phyloP scores from a whole-genome alignment of 2,888 invertebrate genomes.

The Orthonevra nobilis region DNA sequence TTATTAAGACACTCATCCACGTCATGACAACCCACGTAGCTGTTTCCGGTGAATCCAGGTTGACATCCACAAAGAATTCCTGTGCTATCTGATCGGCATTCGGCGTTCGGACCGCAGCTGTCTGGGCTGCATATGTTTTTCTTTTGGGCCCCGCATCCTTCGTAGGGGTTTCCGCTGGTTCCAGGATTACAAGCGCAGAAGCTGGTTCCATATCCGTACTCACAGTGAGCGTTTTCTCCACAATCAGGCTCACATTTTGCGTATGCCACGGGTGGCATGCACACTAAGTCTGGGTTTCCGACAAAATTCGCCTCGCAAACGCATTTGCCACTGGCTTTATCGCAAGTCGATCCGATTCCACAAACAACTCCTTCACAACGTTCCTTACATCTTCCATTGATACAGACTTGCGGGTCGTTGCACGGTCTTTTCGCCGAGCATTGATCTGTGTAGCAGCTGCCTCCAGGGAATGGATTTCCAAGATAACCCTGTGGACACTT shows the following conservation, averaged over 20 bases:
- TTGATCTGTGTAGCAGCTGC: conserved; percentile 89
- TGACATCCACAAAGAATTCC: conserved; percentile 91
- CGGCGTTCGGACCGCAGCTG: conserved; percentile 89
- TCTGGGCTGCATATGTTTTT: conserved; percentile 87
- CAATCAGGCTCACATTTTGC: conserved; percentile 91
- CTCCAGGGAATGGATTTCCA: conserved; percentile 96
- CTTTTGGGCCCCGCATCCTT: conserved; percentile 87
- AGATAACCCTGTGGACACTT: conserved; percentile 92
- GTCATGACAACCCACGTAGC: conserved; percentile 91
- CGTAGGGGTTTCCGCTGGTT: conserved; percentile 93
- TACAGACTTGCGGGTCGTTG: conserved; percentile 89
- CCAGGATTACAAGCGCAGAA: conserved; percentile 92
- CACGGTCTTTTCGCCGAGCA: conserved; percentile 90
- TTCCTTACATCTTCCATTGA: conserved; percentile 93
- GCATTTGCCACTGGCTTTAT: conserved; percentile 89
- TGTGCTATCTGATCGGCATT: conserved; percentile 88
- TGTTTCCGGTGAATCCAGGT: conserved; percentile 91
- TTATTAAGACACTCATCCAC: conserved; percentile 90
- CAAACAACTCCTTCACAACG: conserved; percentile 93
- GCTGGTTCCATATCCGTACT: conserved; percentile 87
- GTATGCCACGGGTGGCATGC: conserved; percentile 92
- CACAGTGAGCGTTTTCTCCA: conserved; percentile 92
- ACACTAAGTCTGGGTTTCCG: conserved; percentile 93
- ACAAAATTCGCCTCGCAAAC: conserved; percentile 92
- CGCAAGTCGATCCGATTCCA: conserved; percentile 93